phyloP scores from a whole-genome alignment of 1,140 invertebrate species.

The Hyposmocoma kahamanoa region DNA sequence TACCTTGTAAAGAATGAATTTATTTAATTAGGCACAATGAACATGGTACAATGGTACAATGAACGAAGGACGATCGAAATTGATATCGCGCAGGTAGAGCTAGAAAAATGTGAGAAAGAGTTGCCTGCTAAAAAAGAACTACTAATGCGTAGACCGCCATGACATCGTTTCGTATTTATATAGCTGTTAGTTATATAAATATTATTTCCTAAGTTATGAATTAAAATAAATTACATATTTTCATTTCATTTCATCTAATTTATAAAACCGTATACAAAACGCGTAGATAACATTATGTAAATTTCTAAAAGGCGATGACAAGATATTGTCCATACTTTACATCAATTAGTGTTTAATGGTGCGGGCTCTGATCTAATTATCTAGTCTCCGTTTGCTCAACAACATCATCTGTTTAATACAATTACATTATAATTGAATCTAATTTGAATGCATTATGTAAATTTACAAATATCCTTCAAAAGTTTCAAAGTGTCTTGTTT shows the following conservation, averaged over 20 bases:
- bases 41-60: too few species aligned
- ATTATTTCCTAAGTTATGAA: too few species aligned
- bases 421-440: not conserved
- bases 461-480: not conserved
- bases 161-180: too few species aligned
- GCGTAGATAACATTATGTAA: not conserved
- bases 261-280: too few species aligned
- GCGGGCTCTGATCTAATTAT: conserved; percentile 34
- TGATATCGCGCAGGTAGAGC: too few species aligned
- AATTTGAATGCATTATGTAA: conserved; percentile 3
- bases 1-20: not conserved
- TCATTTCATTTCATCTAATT: too few species aligned
- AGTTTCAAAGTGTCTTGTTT: not conserved
- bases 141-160: too few species aligned
- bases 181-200: too few species aligned
- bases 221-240: too few species aligned
- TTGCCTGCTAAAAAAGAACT: too few species aligned
- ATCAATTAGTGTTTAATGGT: conserved; percentile 25
- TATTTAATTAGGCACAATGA: conserved; percentile 3
- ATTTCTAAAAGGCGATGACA: conserved; percentile 10
- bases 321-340: conserved; percentile 12
- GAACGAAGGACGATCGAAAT: too few species aligned
- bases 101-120: too few species aligned
- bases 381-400: not conserved
- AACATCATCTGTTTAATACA: conserved; percentile 18